phyloP scores from a whole-genome alignment of 2,797 vertebrate genomes.

The Siniperca scherzeri region DNA sequence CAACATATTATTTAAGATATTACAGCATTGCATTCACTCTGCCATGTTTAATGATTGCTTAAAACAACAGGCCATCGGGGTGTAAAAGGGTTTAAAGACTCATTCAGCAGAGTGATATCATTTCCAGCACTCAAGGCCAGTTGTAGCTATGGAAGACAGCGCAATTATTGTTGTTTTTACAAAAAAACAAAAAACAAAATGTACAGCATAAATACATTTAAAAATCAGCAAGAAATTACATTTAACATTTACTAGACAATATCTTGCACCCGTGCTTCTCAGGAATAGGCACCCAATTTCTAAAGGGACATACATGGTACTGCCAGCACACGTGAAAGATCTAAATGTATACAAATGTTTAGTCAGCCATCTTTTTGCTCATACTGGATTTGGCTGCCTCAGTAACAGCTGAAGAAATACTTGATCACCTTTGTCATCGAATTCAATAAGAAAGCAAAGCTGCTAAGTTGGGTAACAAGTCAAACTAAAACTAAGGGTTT shows the following conservation, averaged over 20 bases:
- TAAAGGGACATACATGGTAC: slow-evolving; percentile 57
- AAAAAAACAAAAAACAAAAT: slow-evolving; percentile 53
- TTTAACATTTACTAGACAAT: slow-evolving; percentile 68
- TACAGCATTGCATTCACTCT: slow-evolving; percentile 70
- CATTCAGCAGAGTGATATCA: slow-evolving; percentile 69
- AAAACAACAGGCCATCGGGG: slow-evolving; percentile 65
- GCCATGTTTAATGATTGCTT: slow-evolving; percentile 76
- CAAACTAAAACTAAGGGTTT: slow-evolving; percentile 80
- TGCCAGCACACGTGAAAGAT: slow-evolving; percentile 54
- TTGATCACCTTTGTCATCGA: slow-evolving; percentile 70
- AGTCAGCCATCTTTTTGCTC: slow-evolving; percentile 30
- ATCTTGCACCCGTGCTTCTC: slow-evolving; percentile 68
- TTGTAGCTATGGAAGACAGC: slow-evolving; percentile 82
- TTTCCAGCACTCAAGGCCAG: slow-evolving; percentile 73
- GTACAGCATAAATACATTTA: slow-evolving; percentile 71
- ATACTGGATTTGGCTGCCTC: slow-evolving; percentile 40
- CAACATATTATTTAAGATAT: slow-evolving; percentile 65
- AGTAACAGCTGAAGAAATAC: slow-evolving; percentile 66
- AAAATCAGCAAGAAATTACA: slow-evolving; percentile 72
- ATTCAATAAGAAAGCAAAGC: slow-evolving; percentile 73
- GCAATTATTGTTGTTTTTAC: slow-evolving; percentile 67
- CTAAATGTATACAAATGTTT: slow-evolving; percentile 47
- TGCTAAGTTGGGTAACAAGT: slow-evolving; percentile 72
- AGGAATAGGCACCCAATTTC: slow-evolving; percentile 75
- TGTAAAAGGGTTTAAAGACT: slow-evolving; percentile 59